These are phyloP conservation scores for Scomber scombrus DNA, from an alignment of 2,113 vertebrate genomes.

Conservation along the genomic window DNA sequence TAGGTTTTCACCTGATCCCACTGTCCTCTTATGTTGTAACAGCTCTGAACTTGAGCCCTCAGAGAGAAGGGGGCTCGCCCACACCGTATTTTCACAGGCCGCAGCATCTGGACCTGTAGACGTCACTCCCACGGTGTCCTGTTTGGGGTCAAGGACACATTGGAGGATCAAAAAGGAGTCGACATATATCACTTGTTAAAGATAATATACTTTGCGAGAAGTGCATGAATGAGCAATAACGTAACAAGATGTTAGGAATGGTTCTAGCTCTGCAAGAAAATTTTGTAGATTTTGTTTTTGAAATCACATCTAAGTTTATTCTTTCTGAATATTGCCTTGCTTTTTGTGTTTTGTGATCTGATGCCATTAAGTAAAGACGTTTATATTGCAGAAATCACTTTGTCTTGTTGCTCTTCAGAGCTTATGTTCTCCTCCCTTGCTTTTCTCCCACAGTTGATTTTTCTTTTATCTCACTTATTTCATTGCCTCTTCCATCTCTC, in stretches of 20 bases:
- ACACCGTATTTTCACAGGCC: conserved; percentile 76
- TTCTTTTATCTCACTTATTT: conserved; percentile 27
- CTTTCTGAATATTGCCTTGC: neutral
- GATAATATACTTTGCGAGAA: conserved; percentile 54
- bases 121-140: conserved; percentile 66
- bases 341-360: neutral
- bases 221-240: conserved; percentile 28
- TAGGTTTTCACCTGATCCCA: conserved; percentile 72
- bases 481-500: conserved; percentile 35
- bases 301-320: conserved; percentile 8
- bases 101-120: conserved; percentile 70
- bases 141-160: conserved; percentile 74
- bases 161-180: conserved; percentile 60
- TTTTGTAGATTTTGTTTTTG: neutral
- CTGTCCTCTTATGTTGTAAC: conserved; percentile 79
- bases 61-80: conserved; percentile 67
- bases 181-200: conserved; percentile 69
- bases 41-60: conserved; percentile 74
- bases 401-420: conserved; percentile 2
- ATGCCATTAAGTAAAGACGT: neutral
- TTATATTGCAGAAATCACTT: neutral
- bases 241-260: conserved; percentile 1
- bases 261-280: neutral
- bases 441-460: conserved; percentile 31
- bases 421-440: neutral